Evolutionary conservation across 2,888 invertebrate genomes (phyloP), one percentile per base, ranked within the genome.

Genomic region (Clanis bilineata): DNA sequence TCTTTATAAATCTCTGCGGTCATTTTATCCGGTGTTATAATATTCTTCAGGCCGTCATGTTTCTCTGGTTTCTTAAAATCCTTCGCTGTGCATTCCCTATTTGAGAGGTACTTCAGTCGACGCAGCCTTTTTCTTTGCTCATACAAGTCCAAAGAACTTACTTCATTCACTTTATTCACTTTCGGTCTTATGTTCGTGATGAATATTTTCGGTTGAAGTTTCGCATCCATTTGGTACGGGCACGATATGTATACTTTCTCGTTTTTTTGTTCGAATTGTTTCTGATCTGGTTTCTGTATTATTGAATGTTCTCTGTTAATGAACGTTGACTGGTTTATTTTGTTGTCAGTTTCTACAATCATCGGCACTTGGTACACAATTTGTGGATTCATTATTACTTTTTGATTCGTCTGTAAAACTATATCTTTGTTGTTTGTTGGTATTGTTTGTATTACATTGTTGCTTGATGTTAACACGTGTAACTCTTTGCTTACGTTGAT

Each of bases 71-170:
- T 80, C n/a, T 76, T 80, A 59, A 67, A 63, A 3, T 58, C 1
- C 64, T 79, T 85, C 60, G 81, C 80, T 4, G 58, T 23, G 45
- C 84, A 82, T 69, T 79, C 73, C 5, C 81, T 75, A 47, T 85
- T 84, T 0, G 84, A 75, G 60, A 90, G 70, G 68, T 90, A 79
- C 64, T 89, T 90, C 3, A 90, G 64, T 36, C 93, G 77, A 54
- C 91, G 87, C 45, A 92, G 67, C 57, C 91, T 86, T 69, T 90
- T 89, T 61, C 90, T 79, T 70, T 90, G 93, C 67, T 94, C 94
- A 59, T 94, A 94, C 47, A 93, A 70, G 70, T 94, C 94, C 69
- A 94, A 76, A 15, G 90, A 79, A 68, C 92, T 92, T 1, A 90
- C 60, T 70, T 88, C 89, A 15, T 92, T 89, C 41, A 74, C 38